Percentiles rank a stretch among this genome's conserved stretches.
Conservation (phyloP, 1,140 invertebrate species). For the Gonioctena quinquepunctata region DNA sequence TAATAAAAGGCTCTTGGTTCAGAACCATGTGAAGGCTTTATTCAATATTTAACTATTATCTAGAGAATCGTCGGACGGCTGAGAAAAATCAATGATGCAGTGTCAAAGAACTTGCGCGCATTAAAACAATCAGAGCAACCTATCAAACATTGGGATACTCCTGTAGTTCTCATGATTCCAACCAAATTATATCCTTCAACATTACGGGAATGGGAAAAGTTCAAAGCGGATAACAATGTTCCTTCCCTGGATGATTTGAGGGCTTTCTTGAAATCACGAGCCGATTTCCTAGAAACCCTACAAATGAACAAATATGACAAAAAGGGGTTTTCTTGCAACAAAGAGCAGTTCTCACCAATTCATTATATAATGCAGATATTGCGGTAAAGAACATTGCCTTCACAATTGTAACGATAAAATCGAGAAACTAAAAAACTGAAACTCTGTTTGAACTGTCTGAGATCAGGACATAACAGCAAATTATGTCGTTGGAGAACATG, state of each 20-base stretch:
- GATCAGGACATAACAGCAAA: background rate
- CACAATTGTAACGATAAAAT: background rate
- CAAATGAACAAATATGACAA: no score
- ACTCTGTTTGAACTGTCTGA: background rate
- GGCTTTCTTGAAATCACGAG: background rate
- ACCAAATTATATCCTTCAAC: constrained; percentile 22
- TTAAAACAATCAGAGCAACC: constrained; percentile 29
- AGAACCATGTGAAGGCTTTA: constrained; percentile 19
- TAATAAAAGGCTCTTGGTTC: constrained; percentile 23
- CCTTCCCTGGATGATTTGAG: background rate
- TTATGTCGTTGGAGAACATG: background rate
- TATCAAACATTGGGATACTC: constrained; percentile 34
- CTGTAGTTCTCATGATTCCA: constrained; percentile 35
- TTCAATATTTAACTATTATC: constrained; percentile 11
- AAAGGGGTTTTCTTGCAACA: no score
- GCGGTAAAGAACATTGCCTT: background rate
- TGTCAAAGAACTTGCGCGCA: constrained; percentile 33
- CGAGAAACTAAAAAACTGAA: background rate
- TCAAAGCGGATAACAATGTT: background rate
- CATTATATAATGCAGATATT: no score
- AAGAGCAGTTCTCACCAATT: no score
- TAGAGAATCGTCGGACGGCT: constrained; percentile 26
- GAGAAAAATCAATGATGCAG: constrained; percentile 30
- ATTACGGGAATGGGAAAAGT: constrained; percentile 25
- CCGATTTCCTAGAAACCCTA: background rate